Conservation (phyloP, 2,113 vertebrate genomes). For the Clarias gariepinus region DNA sequence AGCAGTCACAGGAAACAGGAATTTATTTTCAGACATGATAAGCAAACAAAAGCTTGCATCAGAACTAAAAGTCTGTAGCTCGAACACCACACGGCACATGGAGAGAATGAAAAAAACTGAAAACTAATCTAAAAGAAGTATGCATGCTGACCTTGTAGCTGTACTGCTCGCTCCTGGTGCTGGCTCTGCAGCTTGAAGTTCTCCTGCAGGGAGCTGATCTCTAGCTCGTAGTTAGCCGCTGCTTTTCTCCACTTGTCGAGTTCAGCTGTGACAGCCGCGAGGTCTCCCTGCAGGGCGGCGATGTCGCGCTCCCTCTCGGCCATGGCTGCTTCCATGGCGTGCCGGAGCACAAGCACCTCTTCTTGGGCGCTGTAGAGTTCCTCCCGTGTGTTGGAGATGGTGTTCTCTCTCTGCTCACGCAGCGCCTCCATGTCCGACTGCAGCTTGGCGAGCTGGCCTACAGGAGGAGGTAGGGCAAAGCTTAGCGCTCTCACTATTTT, state of each 20-base stretch:
- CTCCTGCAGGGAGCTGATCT: slow-evolving; percentile 83
- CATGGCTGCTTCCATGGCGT: slow-evolving; percentile 81
- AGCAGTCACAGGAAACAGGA: neutral
- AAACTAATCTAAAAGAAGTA: neutral
- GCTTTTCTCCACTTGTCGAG: slow-evolving; percentile 86
- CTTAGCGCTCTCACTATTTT: neutral
- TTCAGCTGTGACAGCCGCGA: slow-evolving; percentile 77
- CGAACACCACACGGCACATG: neutral
- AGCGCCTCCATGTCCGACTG: slow-evolving; percentile 89
- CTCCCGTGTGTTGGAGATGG: slow-evolving; percentile 83
- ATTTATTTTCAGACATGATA: neutral
- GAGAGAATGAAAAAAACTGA: neutral
- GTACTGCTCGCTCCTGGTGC: slow-evolving; percentile 75
- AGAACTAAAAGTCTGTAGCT: neutral
- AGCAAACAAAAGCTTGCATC: neutral
- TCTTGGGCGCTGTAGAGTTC: slow-evolving; percentile 88
- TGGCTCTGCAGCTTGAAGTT: slow-evolving; percentile 81
- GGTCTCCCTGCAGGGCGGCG: slow-evolving; percentile 81
- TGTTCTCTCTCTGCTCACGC: slow-evolving; percentile 87
- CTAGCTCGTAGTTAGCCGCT: slow-evolving; percentile 84
- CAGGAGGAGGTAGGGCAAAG: neutral
- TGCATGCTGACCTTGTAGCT: slow-evolving; percentile 78
- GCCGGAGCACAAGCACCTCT: slow-evolving; percentile 87
- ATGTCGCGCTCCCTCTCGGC: slow-evolving; percentile 85
- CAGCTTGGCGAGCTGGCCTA: slow-evolving; percentile 78